phyloP scores from a whole-genome alignment of 2,888 invertebrate species.

The Altica lythri region DNA sequence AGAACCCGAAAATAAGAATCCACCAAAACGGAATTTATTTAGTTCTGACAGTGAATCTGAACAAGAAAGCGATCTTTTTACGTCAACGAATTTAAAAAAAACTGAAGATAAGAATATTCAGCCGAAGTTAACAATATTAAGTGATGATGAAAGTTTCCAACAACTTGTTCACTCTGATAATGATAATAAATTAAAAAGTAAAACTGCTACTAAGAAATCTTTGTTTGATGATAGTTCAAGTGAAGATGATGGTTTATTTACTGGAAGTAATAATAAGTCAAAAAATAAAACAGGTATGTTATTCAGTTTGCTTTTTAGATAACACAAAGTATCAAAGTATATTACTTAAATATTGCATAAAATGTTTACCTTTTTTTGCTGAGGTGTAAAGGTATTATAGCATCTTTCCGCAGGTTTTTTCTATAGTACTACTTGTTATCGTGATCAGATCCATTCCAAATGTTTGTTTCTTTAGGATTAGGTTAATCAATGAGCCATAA shows the following conservation, averaged over 20 bases:
- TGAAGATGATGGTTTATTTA: slow-evolving; percentile 49
- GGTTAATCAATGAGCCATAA: too few relatives aligned
- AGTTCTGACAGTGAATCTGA: slow-evolving; percentile 24
- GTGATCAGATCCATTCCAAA: too few relatives aligned
- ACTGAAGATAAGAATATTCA: background rate
- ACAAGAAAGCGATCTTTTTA: slow-evolving; percentile 10
- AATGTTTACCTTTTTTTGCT: background rate
- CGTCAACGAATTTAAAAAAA: background rate
- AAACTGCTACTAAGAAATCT: slow-evolving; percentile 39
- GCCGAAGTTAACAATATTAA: slow-evolving; percentile 21
- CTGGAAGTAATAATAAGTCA: slow-evolving; percentile 22
- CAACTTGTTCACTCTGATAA: slow-evolving; percentile 12
- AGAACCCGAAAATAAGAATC: background rate
- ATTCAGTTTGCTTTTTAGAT: background rate
- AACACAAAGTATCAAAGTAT: slow-evolving; percentile 1
- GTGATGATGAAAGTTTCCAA: slow-evolving; percentile 23
- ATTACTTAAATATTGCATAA: background rate
- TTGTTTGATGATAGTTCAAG: slow-evolving; percentile 47
- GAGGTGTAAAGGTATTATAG: background rate
- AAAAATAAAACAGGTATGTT: slow-evolving; percentile 24
- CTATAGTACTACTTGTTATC: background rate
- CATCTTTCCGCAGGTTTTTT: background rate
- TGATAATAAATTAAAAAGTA: slow-evolving; percentile 12
- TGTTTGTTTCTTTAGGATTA: too few relatives aligned
- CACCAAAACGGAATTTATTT: slow-evolving; percentile 25